Conservation (phyloP, 2,797 vertebrate species). For the Momotus momota region DNA sequence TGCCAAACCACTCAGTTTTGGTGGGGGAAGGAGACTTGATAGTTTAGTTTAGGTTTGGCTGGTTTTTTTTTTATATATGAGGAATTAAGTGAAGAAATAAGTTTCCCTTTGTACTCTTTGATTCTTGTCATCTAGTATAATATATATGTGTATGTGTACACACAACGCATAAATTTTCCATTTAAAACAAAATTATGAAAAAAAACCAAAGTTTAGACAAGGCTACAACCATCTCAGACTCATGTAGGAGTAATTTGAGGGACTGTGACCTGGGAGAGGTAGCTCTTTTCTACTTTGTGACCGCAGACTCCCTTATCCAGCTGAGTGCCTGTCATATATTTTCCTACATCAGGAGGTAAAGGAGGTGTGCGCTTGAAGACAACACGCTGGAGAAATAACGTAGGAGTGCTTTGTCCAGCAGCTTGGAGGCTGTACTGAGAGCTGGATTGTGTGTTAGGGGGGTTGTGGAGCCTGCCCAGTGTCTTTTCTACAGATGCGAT, state of each 20-base stretch:
- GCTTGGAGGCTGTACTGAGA: neutral
- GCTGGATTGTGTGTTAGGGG: accelerated
- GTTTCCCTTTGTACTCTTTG: neutral
- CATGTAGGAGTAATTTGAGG: neutral
- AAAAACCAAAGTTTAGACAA: neutral
- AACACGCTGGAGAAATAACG: neutral
- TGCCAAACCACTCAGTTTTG: neutral
- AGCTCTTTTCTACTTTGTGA: neutral
- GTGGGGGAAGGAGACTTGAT: neutral
- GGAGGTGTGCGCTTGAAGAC: neutral
- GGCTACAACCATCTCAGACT: neutral
- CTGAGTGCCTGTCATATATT: neutral
- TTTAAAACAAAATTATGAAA: neutral
- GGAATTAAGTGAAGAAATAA: neutral
- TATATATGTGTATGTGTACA: neutral
- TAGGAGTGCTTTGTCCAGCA: neutral
- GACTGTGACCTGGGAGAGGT: neutral
- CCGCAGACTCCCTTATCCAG: neutral
- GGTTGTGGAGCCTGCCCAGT: neutral
- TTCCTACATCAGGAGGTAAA: neutral
- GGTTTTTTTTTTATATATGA: accelerated
- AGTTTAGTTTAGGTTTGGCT: neutral
- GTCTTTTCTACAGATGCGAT: neutral
- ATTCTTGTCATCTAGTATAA: neutral
- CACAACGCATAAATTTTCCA: neutral